Evolutionary conservation across 2,888 invertebrate species (phyloP), one percentile per base, ranked within the genome.

Genomic region (Nudaria mundana): DNA sequence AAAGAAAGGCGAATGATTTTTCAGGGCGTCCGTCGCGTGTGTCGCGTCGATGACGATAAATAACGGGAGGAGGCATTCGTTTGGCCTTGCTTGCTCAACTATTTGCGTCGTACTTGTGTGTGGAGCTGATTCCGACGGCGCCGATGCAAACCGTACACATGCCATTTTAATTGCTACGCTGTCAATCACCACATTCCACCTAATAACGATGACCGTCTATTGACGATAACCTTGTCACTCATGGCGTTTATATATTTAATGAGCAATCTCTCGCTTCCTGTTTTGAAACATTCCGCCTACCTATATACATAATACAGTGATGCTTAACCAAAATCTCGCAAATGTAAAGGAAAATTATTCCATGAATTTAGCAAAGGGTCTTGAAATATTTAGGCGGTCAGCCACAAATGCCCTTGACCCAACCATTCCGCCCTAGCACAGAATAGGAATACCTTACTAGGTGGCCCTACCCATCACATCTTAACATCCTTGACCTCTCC

Each of bases 61-160:
- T 77, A 72, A 69, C 73, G 52, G 48, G 52, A 65, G 59, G 66
- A 71, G 70, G 63, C 70, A 76, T 5, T 59, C 71, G 57, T 63
- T 63, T 63, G 82, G 71, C 87, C 85, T 86, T 79, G 85, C 68
- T 58, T 68, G 85, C 68, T 58, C 68, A 77, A 77, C 78, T 85
- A 84, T 85, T 83, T 79, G 76, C 70, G 73, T 71, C 70, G 64
- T 76, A 69, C 67, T 60, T 58, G 58, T 52, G 61, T 65, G 62
- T 58, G 62, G 61, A 54, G 58, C 61, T 50, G 30, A 16, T 22
- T 59, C 48, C 64, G 57, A 46, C 55, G 56, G 50, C 50, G 54
- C 52, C 44, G 49, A 38, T 55, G 53, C 55, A 49, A 56, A 61
- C 50, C 44, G 44, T 43, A 51, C 41, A 48, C 41, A 45, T 34